Base-by-base conservation (phyloP, 2,113 vertebrate species). In the Puma concolor region DNA sequence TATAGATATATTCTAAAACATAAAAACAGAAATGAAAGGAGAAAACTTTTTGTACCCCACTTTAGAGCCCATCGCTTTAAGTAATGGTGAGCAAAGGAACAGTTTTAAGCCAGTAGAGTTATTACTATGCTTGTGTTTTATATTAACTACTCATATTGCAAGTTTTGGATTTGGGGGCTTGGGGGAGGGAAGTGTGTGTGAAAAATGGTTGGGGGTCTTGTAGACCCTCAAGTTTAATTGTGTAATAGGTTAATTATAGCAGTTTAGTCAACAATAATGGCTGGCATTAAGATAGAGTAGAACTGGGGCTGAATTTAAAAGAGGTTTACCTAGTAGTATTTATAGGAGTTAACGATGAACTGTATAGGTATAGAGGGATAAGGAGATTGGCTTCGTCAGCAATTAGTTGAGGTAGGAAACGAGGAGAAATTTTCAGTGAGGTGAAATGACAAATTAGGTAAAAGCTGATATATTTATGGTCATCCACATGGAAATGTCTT, bases 1-100 rank as follows among this genome's bases (percentile, higher is more conserved):
- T 81, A 79, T 86, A 21, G 29, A 41, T 25, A 44, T 79, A 50
- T 60, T 48, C 94, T 95, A 79, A 95, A 96, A 88, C 48, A 63
- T 29, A 88, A 66, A 92, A 88, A 33, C 31, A 88, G 52, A 95
- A 94, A 52, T 94, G 80, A 92, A 87, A 80, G 33, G 54, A 57
- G 31, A 89, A 90, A 91, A 89, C 31, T 52, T 94, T 29, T n/a
- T 86, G 33, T 67, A 41, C 0, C 1, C 3, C 8, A 9, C 80
- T 93, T 82, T 79, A 79, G 60, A 89, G 66, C 66, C 41, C 64
- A 33, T 50, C 83, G 29, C 54, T 91, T 79, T 85, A 97, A 81
- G 17, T 74, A 66, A 52, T 63, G 66, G 52, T 96, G 82, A 88
- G 9, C 36, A 88, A 9, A 88, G 54, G 63, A 95, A 64, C 41